phyloP scores from a whole-genome alignment of 2,113 vertebrate species.

The Hypomesus transpacificus region DNA sequence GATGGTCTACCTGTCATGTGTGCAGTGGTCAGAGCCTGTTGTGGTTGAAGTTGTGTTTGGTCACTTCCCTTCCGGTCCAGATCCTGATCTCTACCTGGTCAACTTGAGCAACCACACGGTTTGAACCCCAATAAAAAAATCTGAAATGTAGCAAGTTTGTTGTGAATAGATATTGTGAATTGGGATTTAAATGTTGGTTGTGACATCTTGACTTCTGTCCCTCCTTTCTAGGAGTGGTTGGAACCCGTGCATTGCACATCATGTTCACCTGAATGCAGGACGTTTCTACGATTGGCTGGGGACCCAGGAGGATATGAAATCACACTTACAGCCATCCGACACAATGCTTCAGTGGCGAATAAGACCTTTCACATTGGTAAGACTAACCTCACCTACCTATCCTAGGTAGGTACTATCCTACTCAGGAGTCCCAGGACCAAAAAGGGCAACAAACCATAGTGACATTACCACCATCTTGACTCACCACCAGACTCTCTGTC shows the following conservation, averaged over 20 bases:
- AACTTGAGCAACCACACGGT: conserved; percentile 65
- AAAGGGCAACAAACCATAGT: no score
- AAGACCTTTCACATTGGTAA: conserved; percentile 76
- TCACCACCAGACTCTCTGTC: neutral
- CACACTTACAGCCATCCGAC: conserved; percentile 69
- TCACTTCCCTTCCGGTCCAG: conserved; percentile 57
- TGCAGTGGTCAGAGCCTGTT: conserved; percentile 52
- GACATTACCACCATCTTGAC: no score
- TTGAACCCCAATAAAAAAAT: conserved; percentile 29
- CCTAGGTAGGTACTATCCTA: no score
- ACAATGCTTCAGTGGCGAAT: conserved; percentile 55
- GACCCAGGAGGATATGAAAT: conserved; percentile 69
- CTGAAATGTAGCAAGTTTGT: neutral
- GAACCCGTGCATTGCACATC: conserved; percentile 43
- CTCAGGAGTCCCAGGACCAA: neutral
- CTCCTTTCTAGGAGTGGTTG: conserved; percentile 43
- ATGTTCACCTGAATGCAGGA: conserved; percentile 63
- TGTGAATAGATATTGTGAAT: neutral
- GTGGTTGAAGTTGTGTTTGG: conserved; percentile 66
- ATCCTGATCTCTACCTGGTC: conserved; percentile 69
- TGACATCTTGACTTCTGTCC: neutral
- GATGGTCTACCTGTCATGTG: conserved; percentile 62
- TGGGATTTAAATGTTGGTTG: neutral
- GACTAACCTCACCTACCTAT: no score
- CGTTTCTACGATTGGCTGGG: conserved; percentile 59